Base-by-base conservation (phyloP, 2,797 vertebrate species). In the Phyllotis vaccarum region DNA sequence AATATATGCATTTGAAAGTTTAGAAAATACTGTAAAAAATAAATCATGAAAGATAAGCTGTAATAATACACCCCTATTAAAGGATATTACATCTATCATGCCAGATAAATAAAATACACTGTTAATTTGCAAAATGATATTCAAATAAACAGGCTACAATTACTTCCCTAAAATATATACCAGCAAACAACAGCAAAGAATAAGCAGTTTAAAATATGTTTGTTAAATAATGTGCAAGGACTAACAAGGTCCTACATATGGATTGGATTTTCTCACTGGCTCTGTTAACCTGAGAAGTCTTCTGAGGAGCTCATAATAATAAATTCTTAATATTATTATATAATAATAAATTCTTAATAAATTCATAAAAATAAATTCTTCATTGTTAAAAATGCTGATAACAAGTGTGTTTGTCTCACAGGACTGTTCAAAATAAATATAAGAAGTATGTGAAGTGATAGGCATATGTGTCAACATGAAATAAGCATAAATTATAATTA, bases 141-240 rank as follows among this genome's bases (percentile, higher is more conserved):
- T 81, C 78, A 24, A 86, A 95, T 86, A 43, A 0, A 0, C 74
- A 79, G 0, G 0, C 86, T 91, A 74, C 76, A 78, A 94, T 81
- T 82, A 72, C 68, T n/a, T 97, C 96, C 92, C 93, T n/a, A 16
- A 93, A 96, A 78, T 81, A 60, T 24, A 62, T 29, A 13, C 62
- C 29, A 29, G 29, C 60, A 31, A 12, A 64, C 62, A 64, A 64
- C 60, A 29, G 29, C n/a, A n/a, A n/a, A 64, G 43, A 68, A 78
- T 5, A 7, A 10, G 37, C 34, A 2, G 17, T 2, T 76, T 66
- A 80, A 89, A 81, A 24, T 1, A 24, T 85, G 66, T 43, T 17
- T 56, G 5, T 19, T 58, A 37, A 70, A 11, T 70, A 24, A 62
- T 16, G 19, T n/a, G 16, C 13, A 5, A 21, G 72, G 3, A 86